Percentiles rank a stretch among this genome's conserved stretches.
Evolutionary conservation across 2,888 invertebrate genomes (phyloP).

Genomic region (Polietes domitor): DNA sequence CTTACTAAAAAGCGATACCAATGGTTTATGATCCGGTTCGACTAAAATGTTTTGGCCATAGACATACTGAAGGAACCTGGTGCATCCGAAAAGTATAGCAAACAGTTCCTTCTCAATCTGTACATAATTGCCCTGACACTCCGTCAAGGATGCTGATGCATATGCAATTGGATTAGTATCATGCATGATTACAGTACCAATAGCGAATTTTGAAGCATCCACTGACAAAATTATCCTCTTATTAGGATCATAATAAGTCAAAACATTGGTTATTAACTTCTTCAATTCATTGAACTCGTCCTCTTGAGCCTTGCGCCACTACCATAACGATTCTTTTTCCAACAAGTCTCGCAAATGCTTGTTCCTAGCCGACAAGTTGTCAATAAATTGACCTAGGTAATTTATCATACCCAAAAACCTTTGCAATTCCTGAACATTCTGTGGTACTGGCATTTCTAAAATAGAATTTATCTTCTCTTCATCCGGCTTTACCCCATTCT

Average conservation of each 20-base stretch:
- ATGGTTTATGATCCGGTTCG: constrained; percentile 37
- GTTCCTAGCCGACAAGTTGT: constrained; percentile 61
- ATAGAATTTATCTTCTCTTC: constrained; percentile 34
- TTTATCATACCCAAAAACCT: constrained; percentile 57
- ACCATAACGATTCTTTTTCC: constrained; percentile 55
- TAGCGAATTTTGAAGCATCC: constrained; percentile 58
- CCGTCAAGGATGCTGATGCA: constrained; percentile 52
- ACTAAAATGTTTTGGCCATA: constrained; percentile 52
- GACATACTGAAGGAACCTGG: constrained; percentile 61
- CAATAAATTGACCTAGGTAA: constrained; percentile 65
- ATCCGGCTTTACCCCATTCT: constrained; percentile 36
- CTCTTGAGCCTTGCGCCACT: constrained; percentile 45
- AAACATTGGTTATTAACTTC: constrained; percentile 10
- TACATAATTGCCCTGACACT: constrained; percentile 58
- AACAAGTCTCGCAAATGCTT: constrained; percentile 1
- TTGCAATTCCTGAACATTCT: constrained; percentile 38
- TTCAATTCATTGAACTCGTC: constrained; percentile 46
- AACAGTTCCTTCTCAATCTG: constrained; percentile 67
- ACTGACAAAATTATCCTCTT: constrained; percentile 48
- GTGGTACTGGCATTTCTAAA: constrained; percentile 37
- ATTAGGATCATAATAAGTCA: constrained; percentile 29
- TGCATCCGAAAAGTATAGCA: constrained; percentile 62
- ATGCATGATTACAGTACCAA: constrained; percentile 57
- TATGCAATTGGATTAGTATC: constrained; percentile 53
- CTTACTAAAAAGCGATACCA: constrained; percentile 10